Evolutionary conservation across 2,888 invertebrate genomes (phyloP), one percentile per base, ranked within the genome.

Genomic region (Urechis unicinctus): DNA sequence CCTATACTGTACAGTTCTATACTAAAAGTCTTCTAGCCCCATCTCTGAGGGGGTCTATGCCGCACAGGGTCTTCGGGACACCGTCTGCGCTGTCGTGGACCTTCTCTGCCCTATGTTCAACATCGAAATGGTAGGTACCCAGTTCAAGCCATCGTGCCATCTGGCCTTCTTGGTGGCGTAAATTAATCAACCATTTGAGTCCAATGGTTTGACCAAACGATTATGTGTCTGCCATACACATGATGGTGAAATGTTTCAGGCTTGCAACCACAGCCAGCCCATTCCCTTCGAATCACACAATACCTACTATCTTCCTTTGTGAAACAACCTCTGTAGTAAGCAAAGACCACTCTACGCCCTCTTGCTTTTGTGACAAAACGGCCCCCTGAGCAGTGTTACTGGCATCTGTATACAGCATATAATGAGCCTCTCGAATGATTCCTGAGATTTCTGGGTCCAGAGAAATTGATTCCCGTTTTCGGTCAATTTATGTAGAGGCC

Each of bases 141-240:
- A 41, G 25, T 44, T 58, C 57, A n/a, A 60, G 51, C 62, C 58
- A 60, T 41, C 61, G 41, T 24, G 62, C 58, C 4, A 58, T 30
- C 51, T 57, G 58, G n/a, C 62, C 57, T 21, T 52, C 52, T 17
- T 60, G 55, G 25, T 56, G 43, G 29, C 58, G 55, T 29, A 58
- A 50, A 30, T 44, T 51, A n/a, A 50, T 42, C 17, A 64, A 51
- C 61, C 60, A 60, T 2, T 42, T 28, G 49, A 21, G 63, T 52
- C 22, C 56, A 56, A 55, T 64, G 60, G 51, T 63, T 60, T n/a
- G 56, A 56, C 3, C 55, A 9, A 22, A 60, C 31, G 25, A 43
- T 25, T 42, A 59, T 53, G 1, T 50, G 25, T 24, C 22, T 24
- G 4, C 58, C 61, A 46, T 58, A 62, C 5, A 63, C 30, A 52